Base-by-base conservation (phyloP, 2,113 vertebrate genomes). In the Dipodomys merriami region DNA sequence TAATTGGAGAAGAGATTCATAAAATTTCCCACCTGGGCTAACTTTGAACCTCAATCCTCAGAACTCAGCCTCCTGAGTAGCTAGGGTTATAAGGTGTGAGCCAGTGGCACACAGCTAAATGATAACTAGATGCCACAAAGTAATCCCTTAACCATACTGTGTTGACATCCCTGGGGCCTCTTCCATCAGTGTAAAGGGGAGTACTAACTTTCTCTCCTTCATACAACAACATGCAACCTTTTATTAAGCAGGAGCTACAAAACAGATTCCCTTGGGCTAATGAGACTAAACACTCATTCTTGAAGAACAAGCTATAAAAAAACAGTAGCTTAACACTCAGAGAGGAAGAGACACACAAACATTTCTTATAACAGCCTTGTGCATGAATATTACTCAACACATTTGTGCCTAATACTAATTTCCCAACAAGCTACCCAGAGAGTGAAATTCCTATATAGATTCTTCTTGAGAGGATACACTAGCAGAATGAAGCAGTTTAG, bases 371-470 rank as follows among this genome's bases (percentile, higher is more conserved):
- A 10, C 9, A 91, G 1, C 7, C 23, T 65, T 74, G 19, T 44
- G 83, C 44, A 65, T 92, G 90, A 88, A 33, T 88, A 87, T 60
- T 84, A 49, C 2, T 85, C 30, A 57, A 18, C 7, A 79, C 62
- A 9, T 16, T 44, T 81, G 30, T 22, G 9, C 39, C 69, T 71
- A 67, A 64, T 20, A 68, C 64, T 46, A 67, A 13, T 78, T 79
- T 89, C 89, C 60, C 85, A 81, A 64, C 30, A 65, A 90, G 18
- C 65, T 86, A 77, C 22, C 88, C n/a, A 79, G 44, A 80, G 5
- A 69, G 69, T 33, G 81, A 86, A 85, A 92, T 92, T 94, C 29
- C 65, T 60, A 64, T 30, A 69, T 44, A 60, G 29, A 73, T 82
- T 91, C 19, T 92, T 27, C 69, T 76, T 79, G 6, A 73, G 65